Evolutionary conservation across 2,888 invertebrate species (phyloP).

Genomic region (Gonocerus acuteangulatus): DNA sequence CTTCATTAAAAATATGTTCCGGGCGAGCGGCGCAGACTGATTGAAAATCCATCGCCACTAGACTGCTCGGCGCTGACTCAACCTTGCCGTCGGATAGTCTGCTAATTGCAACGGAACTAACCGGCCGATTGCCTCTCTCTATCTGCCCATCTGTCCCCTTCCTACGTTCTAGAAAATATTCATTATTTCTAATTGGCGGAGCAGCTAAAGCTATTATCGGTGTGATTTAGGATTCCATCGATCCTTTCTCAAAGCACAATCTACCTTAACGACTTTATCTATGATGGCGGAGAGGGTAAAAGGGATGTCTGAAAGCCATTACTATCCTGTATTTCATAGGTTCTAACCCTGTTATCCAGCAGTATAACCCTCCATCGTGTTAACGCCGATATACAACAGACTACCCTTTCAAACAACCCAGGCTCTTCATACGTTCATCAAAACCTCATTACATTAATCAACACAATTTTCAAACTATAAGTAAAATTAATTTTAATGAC

Average conservation of each 20-base stretch:
- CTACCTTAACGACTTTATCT: conserved; percentile 5
- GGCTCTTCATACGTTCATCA: too few relatives aligned
- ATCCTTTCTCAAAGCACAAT: background rate
- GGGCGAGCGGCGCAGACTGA: background rate
- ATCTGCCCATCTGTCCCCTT: background rate
- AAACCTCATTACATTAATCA: too few relatives aligned
- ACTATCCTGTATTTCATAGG: background rate
- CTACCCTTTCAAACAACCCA: too few relatives aligned
- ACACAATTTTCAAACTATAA: too few relatives aligned
- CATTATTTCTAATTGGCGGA: background rate
- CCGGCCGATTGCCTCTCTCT: background rate
- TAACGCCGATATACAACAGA: too few relatives aligned
- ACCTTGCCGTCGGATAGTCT: background rate
- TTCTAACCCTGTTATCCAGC: background rate
- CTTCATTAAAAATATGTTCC: conserved; percentile 13
- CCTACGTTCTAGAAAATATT: background rate
- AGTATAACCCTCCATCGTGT: too few relatives aligned
- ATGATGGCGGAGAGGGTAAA: conserved; percentile 1
- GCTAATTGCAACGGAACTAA: background rate
- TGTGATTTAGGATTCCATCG: too few relatives aligned
- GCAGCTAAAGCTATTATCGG: too few relatives aligned
- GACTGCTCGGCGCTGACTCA: background rate
- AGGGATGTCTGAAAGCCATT: background rate
- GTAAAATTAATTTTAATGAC: too few relatives aligned
- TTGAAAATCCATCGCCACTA: conserved; percentile 8